phyloP scores from a whole-genome alignment of 2,113 vertebrate genomes.

The Colinus virginianus region DNA sequence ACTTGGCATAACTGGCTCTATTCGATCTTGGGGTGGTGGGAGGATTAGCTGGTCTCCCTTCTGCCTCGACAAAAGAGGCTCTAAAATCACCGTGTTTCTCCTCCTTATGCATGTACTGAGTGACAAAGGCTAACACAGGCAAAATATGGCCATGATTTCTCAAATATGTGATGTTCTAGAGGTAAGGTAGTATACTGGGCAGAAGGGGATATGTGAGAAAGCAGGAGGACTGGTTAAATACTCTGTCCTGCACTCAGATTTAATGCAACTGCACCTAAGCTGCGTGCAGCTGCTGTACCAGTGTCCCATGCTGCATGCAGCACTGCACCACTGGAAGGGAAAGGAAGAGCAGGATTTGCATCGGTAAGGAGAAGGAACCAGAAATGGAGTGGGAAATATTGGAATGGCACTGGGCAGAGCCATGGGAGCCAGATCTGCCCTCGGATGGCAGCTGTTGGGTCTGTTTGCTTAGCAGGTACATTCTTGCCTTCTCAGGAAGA shows the following conservation, averaged over 20 bases:
- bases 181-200: not conserved
- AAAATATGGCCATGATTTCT: not conserved
- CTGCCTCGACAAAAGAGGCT: not conserved
- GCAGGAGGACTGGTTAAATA: not conserved
- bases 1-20: not conserved
- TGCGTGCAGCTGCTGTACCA: rapidly evolving
- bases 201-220: not conserved
- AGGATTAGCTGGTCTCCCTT: not conserved
- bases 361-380: not conserved
- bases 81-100: not conserved
- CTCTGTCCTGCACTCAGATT: not conserved
- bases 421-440: not conserved
- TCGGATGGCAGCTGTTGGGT: constrained; percentile 1
- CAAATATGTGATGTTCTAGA: not conserved
- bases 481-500: not conserved
- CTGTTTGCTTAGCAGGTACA: constrained; percentile 30
- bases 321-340: not conserved
- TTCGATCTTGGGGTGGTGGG: not conserved
- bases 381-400: not conserved
- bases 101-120: rapidly evolving
- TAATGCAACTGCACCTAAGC: not conserved
- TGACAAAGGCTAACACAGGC: not conserved
- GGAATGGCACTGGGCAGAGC: not conserved
- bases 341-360: not conserved
- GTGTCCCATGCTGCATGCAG: not conserved